Conservation (phyloP, 2,113 vertebrate species). For the Pungitius pungitius region DNA sequence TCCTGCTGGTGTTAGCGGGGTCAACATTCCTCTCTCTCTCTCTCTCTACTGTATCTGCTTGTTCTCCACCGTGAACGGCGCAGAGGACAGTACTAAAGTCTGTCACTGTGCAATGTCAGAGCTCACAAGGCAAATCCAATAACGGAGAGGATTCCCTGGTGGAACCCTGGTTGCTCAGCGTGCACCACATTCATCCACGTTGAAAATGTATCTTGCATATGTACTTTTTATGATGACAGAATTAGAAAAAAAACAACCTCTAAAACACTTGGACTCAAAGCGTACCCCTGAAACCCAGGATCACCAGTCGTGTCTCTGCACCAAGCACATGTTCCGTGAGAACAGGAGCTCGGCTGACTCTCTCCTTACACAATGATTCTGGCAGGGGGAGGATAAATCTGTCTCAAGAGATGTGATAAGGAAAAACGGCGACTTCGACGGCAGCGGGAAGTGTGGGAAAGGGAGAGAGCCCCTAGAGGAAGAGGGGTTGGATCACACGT, state of each 20-base stretch:
- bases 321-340: slow-evolving; percentile 4
- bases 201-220: too few species aligned
- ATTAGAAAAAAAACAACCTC: too few species aligned
- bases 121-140: slow-evolving; percentile 27
- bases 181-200: slow-evolving; percentile 4
- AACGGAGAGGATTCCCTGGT: slow-evolving; percentile 21
- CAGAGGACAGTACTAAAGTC: slow-evolving; percentile 32
- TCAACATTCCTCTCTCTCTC: slow-evolving; percentile 30
- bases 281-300: background rate
- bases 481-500: slow-evolving; percentile 12
- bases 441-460: slow-evolving; percentile 5
- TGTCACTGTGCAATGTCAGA: slow-evolving; percentile 53
- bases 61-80: slow-evolving; percentile 9
- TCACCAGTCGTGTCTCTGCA: background rate
- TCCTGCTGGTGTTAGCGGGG: slow-evolving; percentile 20
- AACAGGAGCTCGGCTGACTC: slow-evolving; percentile 39
- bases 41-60: slow-evolving; percentile 35
- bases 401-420: slow-evolving; percentile 43
- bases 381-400: slow-evolving; percentile 57
- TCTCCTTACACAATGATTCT: slow-evolving; percentile 47
- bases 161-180: background rate
- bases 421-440: slow-evolving; percentile 50
- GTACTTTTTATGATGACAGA: too few species aligned
- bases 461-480: slow-evolving; percentile 4
- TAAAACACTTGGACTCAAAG: background rate